Evolutionary conservation across 2,888 invertebrate genomes (phyloP).

Genomic region (Drosophila recens): DNA sequence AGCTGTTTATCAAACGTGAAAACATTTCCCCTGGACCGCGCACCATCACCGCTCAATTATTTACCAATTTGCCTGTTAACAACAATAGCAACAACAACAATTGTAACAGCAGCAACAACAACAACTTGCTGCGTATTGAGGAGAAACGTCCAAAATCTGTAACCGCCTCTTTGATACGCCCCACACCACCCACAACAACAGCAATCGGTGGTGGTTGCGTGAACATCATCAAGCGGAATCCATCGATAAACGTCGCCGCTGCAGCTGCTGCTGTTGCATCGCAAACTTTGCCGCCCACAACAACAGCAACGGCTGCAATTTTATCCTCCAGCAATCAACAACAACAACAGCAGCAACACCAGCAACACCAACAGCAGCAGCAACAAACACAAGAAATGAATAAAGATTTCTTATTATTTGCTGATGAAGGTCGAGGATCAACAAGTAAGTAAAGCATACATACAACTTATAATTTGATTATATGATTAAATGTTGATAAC

Average conservation of each 20-base stretch:
- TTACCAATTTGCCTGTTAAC: constrained; percentile 41
- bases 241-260: constrained; percentile 40
- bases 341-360: constrained; percentile 50
- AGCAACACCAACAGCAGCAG: constrained; percentile 56
- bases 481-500: constrained; percentile 32
- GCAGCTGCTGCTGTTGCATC: constrained; percentile 46
- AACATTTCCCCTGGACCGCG: constrained; percentile 69
- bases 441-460: constrained; percentile 90
- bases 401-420: constrained; percentile 95
- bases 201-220: constrained; percentile 22
- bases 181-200: constrained; percentile 45
- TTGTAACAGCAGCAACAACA: constrained; percentile 54
- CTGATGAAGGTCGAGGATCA: constrained; percentile 92
- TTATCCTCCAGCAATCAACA: constrained; percentile 62
- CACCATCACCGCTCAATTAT: constrained; percentile 68
- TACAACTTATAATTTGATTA: constrained; percentile 1
- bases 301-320: constrained; percentile 64
- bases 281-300: constrained; percentile 56
- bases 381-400: constrained; percentile 95
- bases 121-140: constrained; percentile 49
- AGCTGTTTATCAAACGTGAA: constrained; percentile 70
- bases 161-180: constrained; percentile 84
- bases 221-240: constrained; percentile 40
- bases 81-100: constrained; percentile 40
- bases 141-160: constrained; percentile 84